A percentile compares a stretch with the other conserved stretches of the same genome.
Conservation (phyloP, 2,113 vertebrate species). For the Otolemur garnettii region DNA sequence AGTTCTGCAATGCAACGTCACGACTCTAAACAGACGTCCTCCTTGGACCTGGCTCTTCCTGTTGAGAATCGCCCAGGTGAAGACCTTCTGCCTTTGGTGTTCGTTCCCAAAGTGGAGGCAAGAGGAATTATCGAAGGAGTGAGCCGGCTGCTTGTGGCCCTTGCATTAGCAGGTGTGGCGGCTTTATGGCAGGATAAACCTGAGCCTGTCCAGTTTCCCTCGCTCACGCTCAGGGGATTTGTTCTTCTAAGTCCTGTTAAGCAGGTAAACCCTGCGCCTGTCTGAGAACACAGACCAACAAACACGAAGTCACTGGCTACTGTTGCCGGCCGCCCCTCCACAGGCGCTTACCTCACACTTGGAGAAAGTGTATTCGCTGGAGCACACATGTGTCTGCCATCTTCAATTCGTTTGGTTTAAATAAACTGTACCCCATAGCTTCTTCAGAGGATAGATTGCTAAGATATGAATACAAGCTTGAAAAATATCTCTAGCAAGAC, state of each 20-base stretch:
- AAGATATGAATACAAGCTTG: conserved; percentile 33
- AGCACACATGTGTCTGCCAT: conserved; percentile 43
- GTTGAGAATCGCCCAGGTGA: background rate
- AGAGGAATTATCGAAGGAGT: background rate
- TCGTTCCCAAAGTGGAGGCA: conserved; percentile 1
- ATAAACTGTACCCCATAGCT: background rate
- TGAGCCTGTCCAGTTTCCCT: background rate
- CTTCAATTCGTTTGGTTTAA: conserved; percentile 61
- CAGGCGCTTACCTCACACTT: conserved; percentile 61
- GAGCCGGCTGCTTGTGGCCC: background rate
- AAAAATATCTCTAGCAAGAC: conserved; percentile 23
- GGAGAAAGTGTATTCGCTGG: background rate
- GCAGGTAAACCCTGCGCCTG: conserved; percentile 30
- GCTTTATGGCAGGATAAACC: conserved; percentile 2
- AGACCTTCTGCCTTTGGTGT: background rate
- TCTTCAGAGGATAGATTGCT: conserved; percentile 31
- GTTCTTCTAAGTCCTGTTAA: conserved; percentile 52
- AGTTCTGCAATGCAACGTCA: background rate
- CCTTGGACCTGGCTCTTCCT: background rate
- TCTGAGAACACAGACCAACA: conserved; percentile 39
- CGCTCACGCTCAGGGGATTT: background rate
- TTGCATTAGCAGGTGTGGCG: conserved; percentile 47
- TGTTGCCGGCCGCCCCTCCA: conserved; percentile 24
- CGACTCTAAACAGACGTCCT: background rate
- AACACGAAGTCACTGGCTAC: conserved; percentile 46